phyloP scores from a whole-genome alignment of 2,797 vertebrate species.

The Odontamblyopus lacepedii region DNA sequence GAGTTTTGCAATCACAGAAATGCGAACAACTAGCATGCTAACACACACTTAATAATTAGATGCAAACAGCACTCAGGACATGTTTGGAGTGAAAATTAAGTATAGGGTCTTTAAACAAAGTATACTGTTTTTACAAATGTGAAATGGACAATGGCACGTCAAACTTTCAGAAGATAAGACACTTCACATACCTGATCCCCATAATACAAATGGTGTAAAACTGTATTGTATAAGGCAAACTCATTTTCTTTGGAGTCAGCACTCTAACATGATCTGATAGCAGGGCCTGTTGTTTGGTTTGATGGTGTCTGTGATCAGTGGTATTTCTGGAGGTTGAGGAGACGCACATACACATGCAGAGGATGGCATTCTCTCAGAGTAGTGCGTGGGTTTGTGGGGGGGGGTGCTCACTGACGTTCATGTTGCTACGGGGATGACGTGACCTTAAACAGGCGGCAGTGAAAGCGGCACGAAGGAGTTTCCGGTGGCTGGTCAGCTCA shows the following conservation, averaged over 20 bases:
- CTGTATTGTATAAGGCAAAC: neutral
- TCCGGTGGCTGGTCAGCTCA: slow-evolving; percentile 59
- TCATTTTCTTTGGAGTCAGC: slow-evolving; percentile 4
- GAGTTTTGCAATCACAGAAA: too few relatives aligned
- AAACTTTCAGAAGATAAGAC: neutral
- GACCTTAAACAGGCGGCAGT: slow-evolving; percentile 68
- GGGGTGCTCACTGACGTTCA: slow-evolving; percentile 52
- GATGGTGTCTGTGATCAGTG: slow-evolving; percentile 64
- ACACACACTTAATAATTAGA: too few relatives aligned
- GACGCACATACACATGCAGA: slow-evolving; percentile 31
- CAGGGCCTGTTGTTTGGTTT: slow-evolving; percentile 52
- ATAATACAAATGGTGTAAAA: too few relatives aligned
- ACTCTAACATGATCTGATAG: slow-evolving; percentile 48
- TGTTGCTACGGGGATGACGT: slow-evolving; percentile 73
- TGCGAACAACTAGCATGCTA: too few relatives aligned
- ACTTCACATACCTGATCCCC: neutral
- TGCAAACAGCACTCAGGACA: too few relatives aligned
- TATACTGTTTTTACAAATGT: too few relatives aligned
- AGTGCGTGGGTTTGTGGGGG: slow-evolving; percentile 27
- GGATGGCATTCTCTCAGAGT: slow-evolving; percentile 62
- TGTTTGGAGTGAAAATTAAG: too few relatives aligned
- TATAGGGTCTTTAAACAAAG: too few relatives aligned
- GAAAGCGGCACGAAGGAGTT: slow-evolving; percentile 51
- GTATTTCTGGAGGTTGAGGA: slow-evolving; percentile 66
- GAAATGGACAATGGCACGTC: too few relatives aligned